A percentile compares a stretch with the other conserved stretches of the same genome.
phyloP scores from a whole-genome alignment of 2,797 vertebrate species.

The Acanthornis magna region DNA sequence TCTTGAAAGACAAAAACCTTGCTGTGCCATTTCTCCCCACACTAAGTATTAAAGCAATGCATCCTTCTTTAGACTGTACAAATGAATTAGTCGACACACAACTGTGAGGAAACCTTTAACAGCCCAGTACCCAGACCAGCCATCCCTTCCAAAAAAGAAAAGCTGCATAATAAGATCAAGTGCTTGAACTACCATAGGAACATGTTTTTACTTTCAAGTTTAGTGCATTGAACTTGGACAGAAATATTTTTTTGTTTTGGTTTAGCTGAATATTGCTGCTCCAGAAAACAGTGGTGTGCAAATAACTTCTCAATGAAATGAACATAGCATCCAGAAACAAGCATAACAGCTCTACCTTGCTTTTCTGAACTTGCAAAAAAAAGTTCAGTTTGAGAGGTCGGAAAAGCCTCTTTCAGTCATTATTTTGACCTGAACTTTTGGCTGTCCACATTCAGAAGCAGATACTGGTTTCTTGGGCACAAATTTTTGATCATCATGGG shows the following conservation, averaged over 20 bases:
- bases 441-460: neutral
- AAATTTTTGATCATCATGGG: neutral
- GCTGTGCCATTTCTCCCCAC: neutral
- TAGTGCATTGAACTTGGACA: neutral
- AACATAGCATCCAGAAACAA: neutral
- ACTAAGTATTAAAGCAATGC: neutral
- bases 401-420: neutral
- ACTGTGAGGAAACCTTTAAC: neutral
- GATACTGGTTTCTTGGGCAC: neutral
- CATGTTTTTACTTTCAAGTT: neutral
- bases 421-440: neutral
- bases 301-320: neutral
- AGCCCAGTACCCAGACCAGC: neutral
- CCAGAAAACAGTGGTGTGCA: neutral
- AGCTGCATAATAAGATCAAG: neutral
- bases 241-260: neutral
- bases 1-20: neutral
- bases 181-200: neutral
- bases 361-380: neutral
- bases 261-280: neutral
- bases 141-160: neutral
- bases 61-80: neutral
- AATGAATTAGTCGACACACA: neutral
- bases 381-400: neutral
- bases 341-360: neutral